Base-by-base conservation (phyloP, 2,797 vertebrate species). In the Neosalanx taihuensis region DNA sequence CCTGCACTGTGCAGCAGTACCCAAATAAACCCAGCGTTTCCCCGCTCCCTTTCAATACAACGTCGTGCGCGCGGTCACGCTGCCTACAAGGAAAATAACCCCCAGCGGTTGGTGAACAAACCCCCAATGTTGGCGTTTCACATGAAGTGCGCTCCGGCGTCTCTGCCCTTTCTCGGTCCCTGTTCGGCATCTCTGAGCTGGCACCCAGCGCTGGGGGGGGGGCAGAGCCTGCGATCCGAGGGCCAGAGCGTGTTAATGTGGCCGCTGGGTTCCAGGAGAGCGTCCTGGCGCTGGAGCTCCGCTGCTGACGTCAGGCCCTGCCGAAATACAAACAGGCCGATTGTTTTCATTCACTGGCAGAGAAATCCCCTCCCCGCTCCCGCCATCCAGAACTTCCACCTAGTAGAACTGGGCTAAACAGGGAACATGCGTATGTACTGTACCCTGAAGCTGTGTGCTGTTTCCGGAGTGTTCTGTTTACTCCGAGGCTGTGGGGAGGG, bases 271-370 rank as follows among this genome's bases (percentile, higher is more conserved):
- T 74, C 76, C 73, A 60, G 61, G 56, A 49, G 63, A 59, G 70
- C 59, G 12, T 53, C 79, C 79, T 63, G 72, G 5, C 5, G 3
- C 41, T 15, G 62, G 37, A 35, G 3, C 41, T 12, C 76, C 78
- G 73, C 64, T 78, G 67, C 78, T 90, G 86, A 89, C 81, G 86
- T 88, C 89, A 85, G 80, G 74, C 74, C 74, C 72, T 70, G 73
- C 83, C 79, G 80, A 79, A 80, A 82, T 70, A 88, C 87, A 89
- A 87, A 84, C 82, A 65, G 80, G 60, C 79, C 72, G 73, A 79
- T 90, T 90, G 86, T 91, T 84, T 90, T 81, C 74, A 60, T 84
- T 83, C 75, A 65, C 72, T 82, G 77, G 85, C 79, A 80, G 80
- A 2, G 15, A 74, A 84, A 78, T 76, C 72, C 72, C 71, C 73